phyloP scores from a whole-genome alignment of 2,797 vertebrate species.

The Natrix natrix region DNA sequence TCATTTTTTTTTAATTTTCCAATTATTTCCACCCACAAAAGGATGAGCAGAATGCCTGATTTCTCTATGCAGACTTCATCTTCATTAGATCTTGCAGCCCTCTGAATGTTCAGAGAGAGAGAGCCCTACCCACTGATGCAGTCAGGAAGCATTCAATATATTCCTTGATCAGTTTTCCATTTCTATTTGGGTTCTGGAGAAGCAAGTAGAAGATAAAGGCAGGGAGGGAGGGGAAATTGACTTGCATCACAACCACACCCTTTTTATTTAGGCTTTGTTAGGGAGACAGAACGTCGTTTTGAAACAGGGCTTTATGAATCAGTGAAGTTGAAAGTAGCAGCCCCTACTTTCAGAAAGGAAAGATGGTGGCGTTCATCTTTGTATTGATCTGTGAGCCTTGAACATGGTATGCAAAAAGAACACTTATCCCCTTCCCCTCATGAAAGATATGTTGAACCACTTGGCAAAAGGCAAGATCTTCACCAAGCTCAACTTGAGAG shows the following conservation, averaged over 20 bases:
- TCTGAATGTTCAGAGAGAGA: background rate
- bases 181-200: constrained; percentile 25
- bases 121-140: constrained; percentile 1
- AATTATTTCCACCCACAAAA: background rate
- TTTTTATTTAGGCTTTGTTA: constrained; percentile 3
- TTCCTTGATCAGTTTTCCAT: constrained; percentile 7
- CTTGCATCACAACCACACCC: background rate
- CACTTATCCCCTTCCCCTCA: no score
- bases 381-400: no score
- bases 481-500: no score
- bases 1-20: background rate
- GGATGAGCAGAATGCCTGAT: background rate
- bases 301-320: no score
- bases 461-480: no score
- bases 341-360: no score
- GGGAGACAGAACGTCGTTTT: background rate
- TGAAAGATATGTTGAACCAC: no score
- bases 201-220: constrained; percentile 8
- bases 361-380: no score
- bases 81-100: constrained; percentile 7
- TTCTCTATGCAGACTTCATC: background rate
- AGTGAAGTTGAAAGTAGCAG: no score
- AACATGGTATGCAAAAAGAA: no score
- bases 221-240: background rate
- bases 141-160: constrained; percentile 21